These are phyloP conservation scores for Bombus confusus DNA, from an alignment of 1,140 invertebrate species.

Conservation along the genomic window DNA sequence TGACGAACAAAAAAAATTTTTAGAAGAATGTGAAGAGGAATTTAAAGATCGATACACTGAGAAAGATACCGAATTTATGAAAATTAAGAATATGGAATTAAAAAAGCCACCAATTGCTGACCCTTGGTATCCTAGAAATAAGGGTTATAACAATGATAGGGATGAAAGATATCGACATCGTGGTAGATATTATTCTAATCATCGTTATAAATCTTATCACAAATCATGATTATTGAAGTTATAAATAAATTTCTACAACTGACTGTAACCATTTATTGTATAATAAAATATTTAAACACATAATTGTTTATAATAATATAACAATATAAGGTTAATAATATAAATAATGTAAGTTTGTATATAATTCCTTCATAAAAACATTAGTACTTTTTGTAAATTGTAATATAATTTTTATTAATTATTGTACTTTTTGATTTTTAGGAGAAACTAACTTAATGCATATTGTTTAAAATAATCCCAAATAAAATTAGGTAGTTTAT, in stretches of 20 bases:
- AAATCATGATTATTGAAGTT: not conserved
- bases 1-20: constrained; percentile 75
- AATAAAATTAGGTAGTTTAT: not conserved
- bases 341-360: not conserved
- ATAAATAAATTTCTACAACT: not conserved
- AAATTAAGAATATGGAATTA: constrained; percentile 72
- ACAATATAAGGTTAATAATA: too few relatives aligned
- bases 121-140: constrained; percentile 79
- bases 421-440: not conserved
- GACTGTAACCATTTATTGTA: not conserved
- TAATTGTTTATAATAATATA: not conserved
- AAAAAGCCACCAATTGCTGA: constrained; percentile 82
- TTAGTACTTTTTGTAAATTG: not conserved
- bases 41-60: constrained; percentile 83
- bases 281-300: not conserved
- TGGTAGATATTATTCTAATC: not conserved
- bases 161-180: not conserved
- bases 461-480: not conserved
- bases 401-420: not conserved
- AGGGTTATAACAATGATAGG: constrained; percentile 34
- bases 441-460: not conserved
- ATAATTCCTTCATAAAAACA: not conserved
- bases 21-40: constrained; percentile 83
- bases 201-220: not conserved
- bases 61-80: constrained; percentile 81